Evolutionary conservation across 2,888 invertebrate species (phyloP).

Genomic region (Tipula helvola): DNA sequence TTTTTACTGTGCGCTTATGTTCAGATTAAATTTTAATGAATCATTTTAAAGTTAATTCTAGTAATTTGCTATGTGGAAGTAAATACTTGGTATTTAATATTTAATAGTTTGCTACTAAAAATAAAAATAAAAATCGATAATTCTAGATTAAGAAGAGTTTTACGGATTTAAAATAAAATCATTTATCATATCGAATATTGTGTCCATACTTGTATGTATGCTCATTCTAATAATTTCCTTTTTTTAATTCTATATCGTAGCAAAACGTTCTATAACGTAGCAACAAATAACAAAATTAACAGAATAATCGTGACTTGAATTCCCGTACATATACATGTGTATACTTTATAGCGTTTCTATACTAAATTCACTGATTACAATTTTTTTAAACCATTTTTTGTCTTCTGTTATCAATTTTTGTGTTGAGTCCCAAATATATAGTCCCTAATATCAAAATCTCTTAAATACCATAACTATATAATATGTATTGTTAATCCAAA

Average conservation of each 20-base stretch:
- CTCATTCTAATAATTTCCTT: background rate
- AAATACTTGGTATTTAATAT: background rate
- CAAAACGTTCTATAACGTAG: background rate
- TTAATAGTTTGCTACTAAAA: background rate
- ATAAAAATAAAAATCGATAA: background rate
- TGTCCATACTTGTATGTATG: too few species aligned
- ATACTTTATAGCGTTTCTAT: background rate
- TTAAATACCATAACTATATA: background rate
- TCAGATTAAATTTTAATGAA: background rate
- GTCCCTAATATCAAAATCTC: background rate
- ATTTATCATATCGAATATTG: background rate
- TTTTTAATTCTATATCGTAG: background rate
- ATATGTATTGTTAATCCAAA: background rate
- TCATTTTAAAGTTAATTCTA: background rate
- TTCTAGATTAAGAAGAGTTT: background rate
- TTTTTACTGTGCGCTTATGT: background rate
- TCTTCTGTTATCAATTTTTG: background rate
- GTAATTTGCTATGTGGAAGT: background rate
- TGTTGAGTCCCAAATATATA: background rate
- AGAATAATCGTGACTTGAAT: background rate
- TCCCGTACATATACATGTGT: background rate
- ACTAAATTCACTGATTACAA: background rate
- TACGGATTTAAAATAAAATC: background rate
- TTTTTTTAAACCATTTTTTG: background rate
- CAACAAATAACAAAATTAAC: background rate